Evolutionary conservation across 2,888 invertebrate genomes (phyloP).

Genomic region (Acanthosoma haemorrhoidale): DNA sequence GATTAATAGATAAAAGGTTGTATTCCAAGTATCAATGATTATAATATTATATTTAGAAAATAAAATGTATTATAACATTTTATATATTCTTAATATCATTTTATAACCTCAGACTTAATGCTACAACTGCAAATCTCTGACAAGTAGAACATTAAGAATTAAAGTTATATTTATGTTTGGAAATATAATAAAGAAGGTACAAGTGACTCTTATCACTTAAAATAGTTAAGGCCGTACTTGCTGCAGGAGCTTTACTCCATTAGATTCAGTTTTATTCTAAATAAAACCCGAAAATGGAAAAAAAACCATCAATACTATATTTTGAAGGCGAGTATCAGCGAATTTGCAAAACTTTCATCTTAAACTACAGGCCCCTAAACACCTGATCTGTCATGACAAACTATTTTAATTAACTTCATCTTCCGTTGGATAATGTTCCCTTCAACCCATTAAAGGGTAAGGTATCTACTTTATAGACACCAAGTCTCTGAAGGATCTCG

Average conservation of each 20-base stretch:
- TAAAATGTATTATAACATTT: too few species aligned
- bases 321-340: not conserved
- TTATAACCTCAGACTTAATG: too few species aligned
- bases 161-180: not conserved
- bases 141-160: not conserved
- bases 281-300: not conserved
- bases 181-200: not conserved
- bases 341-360: not conserved
- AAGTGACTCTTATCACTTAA: constrained; percentile 7
- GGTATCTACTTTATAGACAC: too few species aligned
- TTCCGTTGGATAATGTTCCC: too few species aligned
- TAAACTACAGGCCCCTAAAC: not conserved
- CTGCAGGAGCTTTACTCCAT: not conserved
- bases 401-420: constrained; percentile 11
- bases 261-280: not conserved
- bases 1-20: too few species aligned
- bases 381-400: not conserved
- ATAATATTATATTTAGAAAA: too few species aligned
- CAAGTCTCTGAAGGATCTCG: too few species aligned
- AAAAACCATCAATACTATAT: not conserved
- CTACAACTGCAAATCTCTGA: too few species aligned
- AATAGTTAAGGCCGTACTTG: not conserved
- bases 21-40: too few species aligned
- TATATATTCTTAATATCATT: too few species aligned
- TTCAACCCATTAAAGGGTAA: too few species aligned